phyloP scores from a whole-genome alignment of 1,140 invertebrate species.

The Choristoneura fumiferana region DNA sequence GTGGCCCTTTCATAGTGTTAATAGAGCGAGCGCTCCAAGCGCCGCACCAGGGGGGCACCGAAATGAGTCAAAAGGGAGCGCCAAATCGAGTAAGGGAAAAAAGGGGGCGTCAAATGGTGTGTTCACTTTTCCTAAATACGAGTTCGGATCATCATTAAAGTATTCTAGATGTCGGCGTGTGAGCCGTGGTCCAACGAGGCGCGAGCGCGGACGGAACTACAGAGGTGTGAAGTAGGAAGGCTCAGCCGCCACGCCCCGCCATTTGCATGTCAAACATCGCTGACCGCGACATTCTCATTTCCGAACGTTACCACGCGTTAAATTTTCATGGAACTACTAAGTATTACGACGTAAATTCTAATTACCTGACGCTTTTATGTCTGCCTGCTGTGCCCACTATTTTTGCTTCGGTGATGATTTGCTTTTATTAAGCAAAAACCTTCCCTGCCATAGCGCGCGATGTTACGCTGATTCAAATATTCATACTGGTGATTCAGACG shows the following conservation, averaged over 20 bases:
- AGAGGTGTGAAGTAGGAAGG: conserved; percentile 6
- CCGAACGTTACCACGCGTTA: conserved; percentile 35
- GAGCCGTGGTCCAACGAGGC: no score
- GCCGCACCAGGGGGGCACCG: no score
- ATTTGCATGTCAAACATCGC: conserved; percentile 63
- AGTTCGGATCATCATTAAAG: no score
- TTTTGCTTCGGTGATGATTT: background rate
- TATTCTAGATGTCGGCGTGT: no score
- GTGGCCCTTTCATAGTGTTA: no score
- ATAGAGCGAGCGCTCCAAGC: no score
- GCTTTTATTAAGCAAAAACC: no score
- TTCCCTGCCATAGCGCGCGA: no score
- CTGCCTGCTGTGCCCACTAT: conserved; percentile 1
- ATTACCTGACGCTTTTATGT: conserved; percentile 4
- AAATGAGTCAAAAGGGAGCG: no score
- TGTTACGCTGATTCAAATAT: no score
- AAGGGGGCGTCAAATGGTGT: conserved; percentile 2
- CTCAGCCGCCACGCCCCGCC: conserved; percentile 31
- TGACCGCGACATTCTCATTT: conserved; percentile 60
- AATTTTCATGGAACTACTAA: conserved; percentile 44
- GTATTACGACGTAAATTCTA: conserved; percentile 12
- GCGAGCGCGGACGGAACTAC: background rate
- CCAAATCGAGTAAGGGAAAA: conserved; percentile 11
- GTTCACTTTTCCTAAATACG: no score
- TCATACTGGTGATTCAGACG: no score